A percentile compares a stretch with the other conserved stretches of the same genome.
Conservation (phyloP, 64 coral and sea anemone genomes). For the Pachyseris speciosa region DNA sequence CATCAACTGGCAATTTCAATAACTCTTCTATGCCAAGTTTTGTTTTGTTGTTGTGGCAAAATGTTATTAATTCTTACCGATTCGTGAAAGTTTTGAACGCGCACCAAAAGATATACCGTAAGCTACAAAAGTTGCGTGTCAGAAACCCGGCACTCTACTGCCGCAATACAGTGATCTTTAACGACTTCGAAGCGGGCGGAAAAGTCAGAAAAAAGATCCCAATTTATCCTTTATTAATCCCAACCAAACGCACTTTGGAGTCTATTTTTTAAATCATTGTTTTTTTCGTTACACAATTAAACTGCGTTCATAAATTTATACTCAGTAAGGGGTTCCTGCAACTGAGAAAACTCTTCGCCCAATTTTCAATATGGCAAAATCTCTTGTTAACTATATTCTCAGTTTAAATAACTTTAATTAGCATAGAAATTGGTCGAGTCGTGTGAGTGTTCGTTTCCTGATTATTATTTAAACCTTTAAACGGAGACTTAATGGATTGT, state of each 20-base stretch:
- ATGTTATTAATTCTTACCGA: neutral
- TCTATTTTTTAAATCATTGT: slow-evolving; percentile 48
- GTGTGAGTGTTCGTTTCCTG: slow-evolving; percentile 8
- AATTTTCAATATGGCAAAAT: slow-evolving; percentile 24
- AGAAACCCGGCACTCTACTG: neutral
- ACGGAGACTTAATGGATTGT: slow-evolving; percentile 18
- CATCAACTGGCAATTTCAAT: neutral
- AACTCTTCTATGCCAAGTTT: neutral
- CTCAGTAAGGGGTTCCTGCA: neutral
- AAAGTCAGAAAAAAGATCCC: neutral
- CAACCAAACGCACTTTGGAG: neutral
- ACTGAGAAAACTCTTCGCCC: neutral
- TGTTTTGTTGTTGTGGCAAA: neutral
- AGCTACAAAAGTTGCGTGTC: neutral
- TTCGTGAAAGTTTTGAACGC: neutral
- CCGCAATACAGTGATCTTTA: neutral
- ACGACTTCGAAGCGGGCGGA: slow-evolving; percentile 21
- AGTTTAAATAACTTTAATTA: slow-evolving; percentile 82
- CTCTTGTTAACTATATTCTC: slow-evolving; percentile 49
- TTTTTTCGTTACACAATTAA: slow-evolving; percentile 42
- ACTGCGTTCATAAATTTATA: slow-evolving; percentile 31
- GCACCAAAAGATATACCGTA: neutral
- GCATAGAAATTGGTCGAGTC: slow-evolving; percentile 78
- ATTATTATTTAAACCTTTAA: slow-evolving; percentile 56
- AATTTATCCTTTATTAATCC: slow-evolving; percentile 29